Base-by-base conservation (phyloP, 2,888 invertebrate species). In the Brachypterus glaber region DNA sequence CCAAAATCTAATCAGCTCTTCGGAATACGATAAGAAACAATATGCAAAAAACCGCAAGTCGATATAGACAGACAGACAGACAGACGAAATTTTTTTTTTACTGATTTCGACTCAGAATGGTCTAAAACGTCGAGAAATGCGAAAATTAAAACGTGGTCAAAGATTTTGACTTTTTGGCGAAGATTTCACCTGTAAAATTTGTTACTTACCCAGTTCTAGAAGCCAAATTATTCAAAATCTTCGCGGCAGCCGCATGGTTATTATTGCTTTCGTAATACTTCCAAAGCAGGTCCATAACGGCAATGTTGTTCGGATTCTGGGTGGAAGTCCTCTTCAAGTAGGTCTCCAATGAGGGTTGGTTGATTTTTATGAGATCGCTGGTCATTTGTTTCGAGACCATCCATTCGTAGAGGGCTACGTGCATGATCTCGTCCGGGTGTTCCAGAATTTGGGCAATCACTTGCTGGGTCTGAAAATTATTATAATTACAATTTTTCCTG, bases 341-440 rank as follows among this genome's bases (percentile, higher is more conserved):
- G 16, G 76, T 72, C 61, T 91, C 89, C 30, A 92, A 67, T 7
- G 82, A 85, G 2, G 80, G 71, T 26, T 79, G 75, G 8, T 77
- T 75, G 1, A 79, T 69, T 31, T 74, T 72, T 33, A 79, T 76
- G 30, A 88, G 58, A 54, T 86, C 84, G 53, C 73, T 69, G 29
- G 79, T 75, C 58, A 88, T 72, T 48, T 82, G 75, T 59, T 83
- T 81, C 1, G 76, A 72, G 46, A 91, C 77, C 59, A 96, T 77
- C 96, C 96, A 96, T 52, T 91, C 86, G 61, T 95, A 97, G 1
- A 97, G 73, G 0, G 88, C 80, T 0, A 88, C 82, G 57, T 97
- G 96, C 40, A 93, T 74, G 11, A 93, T 70, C 59, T 96, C 91
- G 64, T 97, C 97, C 3, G 77, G 70, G 3, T 76, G 71, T 32